These are phyloP conservation scores for Aeoliscus strigatus DNA, from an alignment of 2,797 vertebrate genomes.

Conservation along the genomic window DNA sequence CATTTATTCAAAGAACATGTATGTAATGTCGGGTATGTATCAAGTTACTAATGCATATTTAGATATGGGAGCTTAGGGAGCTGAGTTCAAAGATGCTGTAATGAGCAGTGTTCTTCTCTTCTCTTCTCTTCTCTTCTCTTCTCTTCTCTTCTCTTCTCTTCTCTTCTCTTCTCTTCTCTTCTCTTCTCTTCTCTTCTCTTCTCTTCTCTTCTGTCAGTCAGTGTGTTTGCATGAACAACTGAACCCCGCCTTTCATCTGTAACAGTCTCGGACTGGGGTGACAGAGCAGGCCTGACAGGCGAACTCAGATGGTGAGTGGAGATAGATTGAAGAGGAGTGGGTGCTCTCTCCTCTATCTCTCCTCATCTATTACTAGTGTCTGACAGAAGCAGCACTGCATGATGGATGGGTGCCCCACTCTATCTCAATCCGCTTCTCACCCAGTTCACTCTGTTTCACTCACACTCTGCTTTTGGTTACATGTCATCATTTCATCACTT, in stretches of 20 bases:
- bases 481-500: slow-evolving; percentile 38
- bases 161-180: background rate
- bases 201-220: too few species aligned
- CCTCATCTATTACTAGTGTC: slow-evolving; percentile 61
- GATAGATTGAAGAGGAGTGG: slow-evolving; percentile 64
- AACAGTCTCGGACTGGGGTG: slow-evolving; percentile 50
- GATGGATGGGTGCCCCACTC: slow-evolving; percentile 56
- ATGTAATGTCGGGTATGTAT: too few species aligned
- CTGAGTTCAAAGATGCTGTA: too few species aligned
- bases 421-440: slow-evolving; percentile 44
- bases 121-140: background rate
- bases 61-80: too few species aligned
- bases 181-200: background rate
- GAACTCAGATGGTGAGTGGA: slow-evolving; percentile 55
- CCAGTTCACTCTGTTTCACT: slow-evolving; percentile 28
- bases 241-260: too few species aligned
- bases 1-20: too few species aligned
- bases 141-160: background rate
- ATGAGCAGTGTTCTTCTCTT: too few species aligned
- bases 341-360: slow-evolving; percentile 55
- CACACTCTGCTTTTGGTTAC: slow-evolving; percentile 35
- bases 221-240: too few species aligned
- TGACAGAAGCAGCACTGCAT: slow-evolving; percentile 54
- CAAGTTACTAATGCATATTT: too few species aligned
- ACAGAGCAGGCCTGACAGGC: slow-evolving; percentile 59